Percentiles rank a stretch among this genome's conserved stretches.
phyloP scores from a whole-genome alignment of 2,797 vertebrate genomes.

The Takifugu ocellatus region DNA sequence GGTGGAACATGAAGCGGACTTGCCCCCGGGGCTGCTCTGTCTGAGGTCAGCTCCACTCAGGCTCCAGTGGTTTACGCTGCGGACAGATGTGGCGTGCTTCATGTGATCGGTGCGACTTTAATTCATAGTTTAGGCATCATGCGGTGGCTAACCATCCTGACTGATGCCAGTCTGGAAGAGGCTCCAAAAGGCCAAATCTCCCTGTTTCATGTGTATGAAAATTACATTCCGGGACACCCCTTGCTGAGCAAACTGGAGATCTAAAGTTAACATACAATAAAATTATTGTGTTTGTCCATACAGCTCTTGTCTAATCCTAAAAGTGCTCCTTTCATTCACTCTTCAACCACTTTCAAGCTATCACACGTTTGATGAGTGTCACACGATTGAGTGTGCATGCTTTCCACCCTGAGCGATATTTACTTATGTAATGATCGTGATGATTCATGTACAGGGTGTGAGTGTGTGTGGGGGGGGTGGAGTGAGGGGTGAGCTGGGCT shows the following conservation, averaged over 20 bases:
- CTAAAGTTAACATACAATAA: neutral
- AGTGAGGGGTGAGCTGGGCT: constrained; percentile 35
- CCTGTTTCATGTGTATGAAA: too few species aligned
- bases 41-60: constrained; percentile 51
- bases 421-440: constrained; percentile 39
- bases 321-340: constrained; percentile 2
- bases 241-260: too few species aligned
- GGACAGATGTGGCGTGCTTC: constrained; percentile 55
- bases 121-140: constrained; percentile 52
- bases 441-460: too few species aligned
- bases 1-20: constrained; percentile 43
- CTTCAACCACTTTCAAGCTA: constrained; percentile 7
- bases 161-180: constrained; percentile 37
- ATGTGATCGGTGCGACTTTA: constrained; percentile 57
- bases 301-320: neutral
- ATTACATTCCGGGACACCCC: too few species aligned
- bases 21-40: constrained; percentile 50
- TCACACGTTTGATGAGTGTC: constrained; percentile 15
- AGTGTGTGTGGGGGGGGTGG: constrained; percentile 11
- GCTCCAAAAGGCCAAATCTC: neutral
- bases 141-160: constrained; percentile 32
- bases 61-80: constrained; percentile 63
- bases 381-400: constrained; percentile 26
- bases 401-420: constrained; percentile 36
- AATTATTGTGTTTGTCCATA: neutral